Evolutionary conservation across 2,888 invertebrate species (phyloP), one percentile per base, ranked within the genome.

Genomic region (Lapara coniferarum): DNA sequence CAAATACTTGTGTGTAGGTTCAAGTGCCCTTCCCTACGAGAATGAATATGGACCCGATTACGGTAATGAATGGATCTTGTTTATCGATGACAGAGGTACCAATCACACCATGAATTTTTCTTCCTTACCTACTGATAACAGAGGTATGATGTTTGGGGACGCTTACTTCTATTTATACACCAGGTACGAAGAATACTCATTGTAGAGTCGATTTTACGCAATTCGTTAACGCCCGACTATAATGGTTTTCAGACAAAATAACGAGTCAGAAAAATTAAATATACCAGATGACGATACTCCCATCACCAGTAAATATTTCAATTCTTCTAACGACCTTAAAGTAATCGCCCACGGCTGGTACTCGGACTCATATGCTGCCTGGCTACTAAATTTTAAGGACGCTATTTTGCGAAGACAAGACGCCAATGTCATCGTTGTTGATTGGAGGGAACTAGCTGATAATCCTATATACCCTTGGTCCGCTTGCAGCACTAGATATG

Each of bases 301-400:
- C 10, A 76, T 90, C 37, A 75, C 77, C 37, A 94, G 91, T 72
- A 70, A 74, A 63, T 85, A 85, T 74, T 93, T 94, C 71, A 88
- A 95, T 75, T 75, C 78, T 2, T 85, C 86, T 0, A 93, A 94
- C 73, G 80, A 86, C 3, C 84, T 94, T 0, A 94, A 92, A 82
- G 88, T 94, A 14, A 71, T 95, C 14, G 94, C 95, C 4, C 95
- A 95, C 74, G 94, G 94, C 0, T 95, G 95, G 95, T 80, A 91
- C 67, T 91, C 94, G 0, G 82, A 82, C 66, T 91, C 90, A 67
- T 79, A 83, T 25, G 79, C 83, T 0, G 78, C 84, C 13, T 92
- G 93, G 85, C 77, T 94, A 56, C 85, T 90, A 56, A 73, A 78
- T 44, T 91, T 95, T 10, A 95, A 93, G 78, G 78, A 92, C 66